Conservation (phyloP, 2,113 vertebrate genomes). For the Solenodon paradoxus region DNA sequence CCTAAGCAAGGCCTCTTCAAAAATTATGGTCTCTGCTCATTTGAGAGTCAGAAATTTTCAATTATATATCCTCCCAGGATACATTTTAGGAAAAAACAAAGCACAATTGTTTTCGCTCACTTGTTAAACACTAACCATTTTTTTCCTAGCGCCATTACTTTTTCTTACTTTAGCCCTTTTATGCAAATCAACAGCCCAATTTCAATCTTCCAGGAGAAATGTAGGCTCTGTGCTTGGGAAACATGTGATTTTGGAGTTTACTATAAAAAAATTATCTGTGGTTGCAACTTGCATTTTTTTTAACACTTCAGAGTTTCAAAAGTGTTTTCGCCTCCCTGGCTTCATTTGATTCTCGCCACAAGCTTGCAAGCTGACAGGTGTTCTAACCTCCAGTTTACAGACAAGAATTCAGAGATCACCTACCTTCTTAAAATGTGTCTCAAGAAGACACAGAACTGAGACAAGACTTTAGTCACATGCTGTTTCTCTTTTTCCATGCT, state of each 20-base stretch:
- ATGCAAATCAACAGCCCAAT: conserved; percentile 38
- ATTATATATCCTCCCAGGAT: conserved; percentile 58
- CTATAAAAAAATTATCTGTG: conserved; percentile 38
- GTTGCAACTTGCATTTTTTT: conserved; percentile 19
- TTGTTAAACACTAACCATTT: conserved; percentile 52
- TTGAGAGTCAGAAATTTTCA: conserved; percentile 71
- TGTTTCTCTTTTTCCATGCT: neutral
- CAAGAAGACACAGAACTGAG: neutral
- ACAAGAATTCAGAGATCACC: neutral
- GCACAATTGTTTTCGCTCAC: conserved; percentile 9
- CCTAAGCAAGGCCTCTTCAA: conserved; percentile 64
- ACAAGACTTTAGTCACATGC: neutral
- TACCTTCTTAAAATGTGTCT: neutral
- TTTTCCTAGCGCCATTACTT: conserved; percentile 42
- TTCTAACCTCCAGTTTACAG: neutral
- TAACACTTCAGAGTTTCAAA: neutral
- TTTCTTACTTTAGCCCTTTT: conserved; percentile 54
- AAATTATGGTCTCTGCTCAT: conserved; percentile 60
- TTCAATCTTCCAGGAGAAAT: conserved; percentile 51
- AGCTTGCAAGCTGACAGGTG: neutral
- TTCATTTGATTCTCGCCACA: neutral
- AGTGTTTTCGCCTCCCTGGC: neutral
- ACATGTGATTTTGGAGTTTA: neutral
- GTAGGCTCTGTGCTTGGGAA: neutral
- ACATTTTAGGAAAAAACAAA: conserved; percentile 52